Base-by-base conservation (phyloP, 2,888 invertebrate genomes). In the Limenitis camilla region DNA sequence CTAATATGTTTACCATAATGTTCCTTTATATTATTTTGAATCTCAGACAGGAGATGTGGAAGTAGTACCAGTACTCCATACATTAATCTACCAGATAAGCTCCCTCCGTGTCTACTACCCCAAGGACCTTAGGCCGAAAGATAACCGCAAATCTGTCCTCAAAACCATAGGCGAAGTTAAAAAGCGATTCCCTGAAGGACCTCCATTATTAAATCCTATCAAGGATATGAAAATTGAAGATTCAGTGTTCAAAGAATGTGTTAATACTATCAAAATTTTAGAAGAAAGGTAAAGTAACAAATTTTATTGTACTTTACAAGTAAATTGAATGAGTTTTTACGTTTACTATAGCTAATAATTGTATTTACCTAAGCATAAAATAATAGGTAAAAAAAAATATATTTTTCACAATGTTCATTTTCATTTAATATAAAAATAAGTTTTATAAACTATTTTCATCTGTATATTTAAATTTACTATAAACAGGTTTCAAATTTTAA, bases 191-290 rank as follows among this genome's bases (percentile, higher is more conserved):
- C 93, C 95, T 0, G 92, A 94, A 40, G 95, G 95, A 0, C 91
- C 96, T 0, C 99, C 99, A 0, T 78, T 96, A 6, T 80, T 99
- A 3, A 96, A 99, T 83, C 99, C 99, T 0, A 90, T 98, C 11
- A 93, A 93, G 51, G 99, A 99, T 69, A 99, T 99, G 98, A 93
- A 95, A 69, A 99, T 99, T 52, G 92, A 92, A 53, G 96, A 97
- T 39, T 76, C 90, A 0, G 91, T 91, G 7, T 96, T 98, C 67
- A 89, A 92, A 61, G 92, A 93, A 39, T 90, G 96, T 51, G 92
- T 97, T 0, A 91, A 92, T 59, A 94, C 93, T 69, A 96, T 97
- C 60, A 92, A 95, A 72, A 86, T 90, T 52, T 91, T 96, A 63
- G 96, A 98, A 76, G 92, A 93, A 69, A 90, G 91, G 89, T 90